Conservation (phyloP, 2,888 invertebrate genomes). For the Phaonia tiefii region DNA sequence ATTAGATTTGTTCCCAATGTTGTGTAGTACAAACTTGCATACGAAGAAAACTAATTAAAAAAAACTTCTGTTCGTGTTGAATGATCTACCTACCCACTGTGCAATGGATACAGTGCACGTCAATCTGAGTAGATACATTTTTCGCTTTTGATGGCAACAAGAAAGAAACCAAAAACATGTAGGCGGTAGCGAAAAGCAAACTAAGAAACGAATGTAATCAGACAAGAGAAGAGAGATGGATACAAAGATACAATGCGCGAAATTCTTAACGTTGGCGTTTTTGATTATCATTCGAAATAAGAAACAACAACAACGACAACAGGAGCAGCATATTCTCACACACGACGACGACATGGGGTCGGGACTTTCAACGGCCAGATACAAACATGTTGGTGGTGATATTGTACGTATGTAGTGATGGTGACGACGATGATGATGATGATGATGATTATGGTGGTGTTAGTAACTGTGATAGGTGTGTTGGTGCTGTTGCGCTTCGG, state of each 20-base stretch:
- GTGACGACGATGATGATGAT: neutral
- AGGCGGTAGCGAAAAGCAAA: neutral
- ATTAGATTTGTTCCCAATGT: too few relatives aligned
- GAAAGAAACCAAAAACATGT: too few relatives aligned
- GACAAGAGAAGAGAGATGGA: neutral
- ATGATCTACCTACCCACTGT: too few relatives aligned
- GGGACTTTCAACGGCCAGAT: too few relatives aligned
- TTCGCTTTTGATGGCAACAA: too few relatives aligned
- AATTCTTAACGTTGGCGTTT: slow-evolving; percentile 60
- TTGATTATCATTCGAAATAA: slow-evolving; percentile 6
- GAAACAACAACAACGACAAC: slow-evolving; percentile 13
- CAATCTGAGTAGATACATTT: too few relatives aligned
- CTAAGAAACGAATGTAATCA: neutral
- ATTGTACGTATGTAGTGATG: neutral
- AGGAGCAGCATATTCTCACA: slow-evolving; percentile 12
- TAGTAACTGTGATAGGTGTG: slow-evolving; percentile 19
- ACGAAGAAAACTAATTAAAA: too few relatives aligned
- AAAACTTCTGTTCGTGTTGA: too few relatives aligned
- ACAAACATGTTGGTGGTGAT: too few relatives aligned
- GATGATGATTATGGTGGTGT: neutral
- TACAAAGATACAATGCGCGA: slow-evolving; percentile 43
- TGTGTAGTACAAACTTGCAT: too few relatives aligned
- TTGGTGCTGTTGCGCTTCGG: too few relatives aligned
- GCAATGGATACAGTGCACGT: too few relatives aligned
- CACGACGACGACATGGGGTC: slow-evolving; percentile 17